Conservation (phyloP, 2,888 invertebrate species). For the Cantharis lateralis region DNA sequence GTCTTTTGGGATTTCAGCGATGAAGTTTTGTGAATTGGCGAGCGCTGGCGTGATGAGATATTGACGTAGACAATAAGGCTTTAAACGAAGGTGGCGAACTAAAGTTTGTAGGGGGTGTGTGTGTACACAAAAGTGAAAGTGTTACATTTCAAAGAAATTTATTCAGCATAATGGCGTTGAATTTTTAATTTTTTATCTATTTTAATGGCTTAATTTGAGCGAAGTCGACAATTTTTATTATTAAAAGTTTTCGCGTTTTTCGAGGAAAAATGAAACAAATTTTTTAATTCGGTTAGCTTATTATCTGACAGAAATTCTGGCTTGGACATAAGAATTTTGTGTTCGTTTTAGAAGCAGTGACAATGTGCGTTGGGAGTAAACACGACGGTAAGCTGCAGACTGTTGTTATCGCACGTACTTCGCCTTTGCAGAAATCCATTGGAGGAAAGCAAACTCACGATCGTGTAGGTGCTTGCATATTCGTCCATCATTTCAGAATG, state of each 20-base stretch:
- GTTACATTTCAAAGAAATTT: constrained; percentile 11
- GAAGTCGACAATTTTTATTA: background rate
- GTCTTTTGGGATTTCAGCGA: constrained; percentile 34
- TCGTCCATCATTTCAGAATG: constrained; percentile 29
- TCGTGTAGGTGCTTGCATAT: constrained; percentile 35
- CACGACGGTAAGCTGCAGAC: constrained; percentile 41
- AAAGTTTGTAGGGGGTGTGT: constrained; percentile 23
- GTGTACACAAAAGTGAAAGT: constrained; percentile 17
- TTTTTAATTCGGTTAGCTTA: background rate
- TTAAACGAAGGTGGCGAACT: constrained; percentile 33
- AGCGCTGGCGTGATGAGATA: constrained; percentile 37
- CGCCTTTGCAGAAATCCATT: constrained; percentile 56
- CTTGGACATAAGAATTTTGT: constrained; percentile 21
- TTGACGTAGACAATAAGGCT: constrained; percentile 37
- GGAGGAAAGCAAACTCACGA: constrained; percentile 52
- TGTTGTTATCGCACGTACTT: constrained; percentile 56
- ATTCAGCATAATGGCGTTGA: constrained; percentile 6
- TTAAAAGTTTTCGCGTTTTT: background rate
- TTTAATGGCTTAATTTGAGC: background rate
- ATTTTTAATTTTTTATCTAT: constrained; percentile 5
- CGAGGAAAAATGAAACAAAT: background rate
- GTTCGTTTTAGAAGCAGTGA: constrained; percentile 22
- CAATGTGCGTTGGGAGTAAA: constrained; percentile 27
- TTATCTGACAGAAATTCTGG: background rate
- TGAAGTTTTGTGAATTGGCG: constrained; percentile 36